Evolutionary conservation across 2,797 vertebrate genomes (phyloP).

Genomic region (Eleutherodactylus coqui): DNA sequence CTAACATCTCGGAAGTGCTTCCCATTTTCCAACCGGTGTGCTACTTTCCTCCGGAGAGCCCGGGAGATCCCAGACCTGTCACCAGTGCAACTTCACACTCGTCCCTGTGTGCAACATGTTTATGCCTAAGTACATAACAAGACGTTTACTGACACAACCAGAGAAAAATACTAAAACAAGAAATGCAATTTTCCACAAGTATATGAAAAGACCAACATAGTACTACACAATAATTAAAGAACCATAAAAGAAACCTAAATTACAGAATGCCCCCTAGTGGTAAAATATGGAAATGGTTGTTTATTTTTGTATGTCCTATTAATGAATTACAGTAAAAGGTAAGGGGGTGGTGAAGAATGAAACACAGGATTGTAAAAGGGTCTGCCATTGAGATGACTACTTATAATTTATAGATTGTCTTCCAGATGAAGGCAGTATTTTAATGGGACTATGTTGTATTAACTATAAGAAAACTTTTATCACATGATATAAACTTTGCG

Average conservation of each 20-base stretch:
- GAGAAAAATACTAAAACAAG: neutral
- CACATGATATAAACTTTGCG: neutral
- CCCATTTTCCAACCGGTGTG: too few species aligned
- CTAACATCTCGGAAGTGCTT: too few species aligned
- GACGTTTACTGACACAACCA: neutral
- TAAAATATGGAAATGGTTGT: neutral
- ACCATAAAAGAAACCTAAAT: neutral
- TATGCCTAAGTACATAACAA: neutral
- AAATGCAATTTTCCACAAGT: neutral
- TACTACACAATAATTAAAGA: neutral
- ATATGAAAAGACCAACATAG: neutral
- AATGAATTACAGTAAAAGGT: neutral
- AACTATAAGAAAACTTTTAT: neutral
- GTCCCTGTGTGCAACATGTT: neutral
- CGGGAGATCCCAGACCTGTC: too few species aligned
- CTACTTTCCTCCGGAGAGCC: too few species aligned
- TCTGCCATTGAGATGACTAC: neutral
- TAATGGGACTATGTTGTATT: neutral
- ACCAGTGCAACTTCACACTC: too few species aligned
- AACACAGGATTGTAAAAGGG: neutral
- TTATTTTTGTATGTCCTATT: neutral
- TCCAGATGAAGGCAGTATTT: neutral
- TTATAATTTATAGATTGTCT: constrained; percentile 3
- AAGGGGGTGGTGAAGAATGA: neutral
- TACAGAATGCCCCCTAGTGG: neutral